Evolutionary conservation across 2,888 invertebrate genomes (phyloP), one percentile per base, ranked within the genome.

Genomic region (Monopis laevigella): DNA sequence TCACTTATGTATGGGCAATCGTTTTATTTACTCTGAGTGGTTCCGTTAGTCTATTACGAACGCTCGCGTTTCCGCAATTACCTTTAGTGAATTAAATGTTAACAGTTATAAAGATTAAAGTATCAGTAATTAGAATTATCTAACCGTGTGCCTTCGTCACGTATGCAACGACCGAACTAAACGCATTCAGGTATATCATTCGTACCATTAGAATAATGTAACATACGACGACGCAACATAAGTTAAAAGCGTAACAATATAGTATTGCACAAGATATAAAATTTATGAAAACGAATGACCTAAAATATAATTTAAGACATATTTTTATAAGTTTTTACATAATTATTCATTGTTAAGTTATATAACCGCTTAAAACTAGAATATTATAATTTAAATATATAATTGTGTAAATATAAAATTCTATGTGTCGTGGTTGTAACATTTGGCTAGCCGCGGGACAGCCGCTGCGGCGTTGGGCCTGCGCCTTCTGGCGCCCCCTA

Each of bases 1-100:
- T 88, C 88, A 88, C 88, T 85, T 82, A 84, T 82, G 83, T n/a
- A n/a, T 82, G 84, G 84, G 84, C 83, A 74, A 78, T 81, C 65
- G 70, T 71, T 68, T 73, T 71, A 63, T 70, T 70, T 66, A 74
- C 73, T 75, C 73, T 68, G 77, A 74, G 66, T 72, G 74, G 72
- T 72, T 39, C 65, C 66, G 65, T 66, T 66, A 62, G 58, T 71
- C 66, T 73, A 73, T 70, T 68, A 71, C 62, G 64, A 66, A 70
- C 60, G 62, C 67, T 64, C 63, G 73, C 72, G 68, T 73, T 60
- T 59, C 62, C 72, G 73, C 72, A 62, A 65, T 68, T 67, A 67
- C 67, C 56, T 65, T 73, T 68, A 69, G 61, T 59, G 65, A 59
- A 56, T 65, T 68, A 68, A 65, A 62, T 62, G 69, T 68, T 70